Conservation (phyloP, 2,113 vertebrate species). For the Uropsilus gracilis region DNA sequence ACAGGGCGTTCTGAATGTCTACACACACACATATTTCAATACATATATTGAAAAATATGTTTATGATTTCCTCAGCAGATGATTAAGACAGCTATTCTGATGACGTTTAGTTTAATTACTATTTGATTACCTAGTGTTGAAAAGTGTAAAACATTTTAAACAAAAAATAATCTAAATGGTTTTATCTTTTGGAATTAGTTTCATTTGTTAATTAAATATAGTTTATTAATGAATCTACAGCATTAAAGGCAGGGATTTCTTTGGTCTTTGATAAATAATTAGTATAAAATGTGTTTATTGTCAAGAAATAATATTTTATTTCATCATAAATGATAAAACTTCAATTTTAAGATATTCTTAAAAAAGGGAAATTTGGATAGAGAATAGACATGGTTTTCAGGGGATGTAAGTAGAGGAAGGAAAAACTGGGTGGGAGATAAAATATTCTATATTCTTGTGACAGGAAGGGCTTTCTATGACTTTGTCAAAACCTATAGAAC, state of each 20-base stretch:
- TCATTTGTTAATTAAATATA: conserved; percentile 7
- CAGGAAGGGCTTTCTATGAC: neutral
- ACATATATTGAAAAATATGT: neutral
- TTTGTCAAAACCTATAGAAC: neutral
- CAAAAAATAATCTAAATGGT: neutral
- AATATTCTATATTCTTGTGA: neutral
- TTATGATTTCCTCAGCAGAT: neutral
- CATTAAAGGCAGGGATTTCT: neutral
- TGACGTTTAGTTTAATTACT: neutral
- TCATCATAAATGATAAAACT: neutral
- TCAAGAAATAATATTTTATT: neutral
- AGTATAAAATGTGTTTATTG: neutral
- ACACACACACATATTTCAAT: too few relatives aligned
- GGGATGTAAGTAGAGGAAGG: neutral
- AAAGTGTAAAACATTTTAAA: neutral
- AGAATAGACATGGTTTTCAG: neutral
- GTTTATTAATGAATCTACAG: neutral
- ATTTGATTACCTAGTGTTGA: neutral
- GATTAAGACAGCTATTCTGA: neutral
- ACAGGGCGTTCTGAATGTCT: neutral
- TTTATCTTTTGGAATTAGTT: neutral
- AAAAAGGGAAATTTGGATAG: neutral
- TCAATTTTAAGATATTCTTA: neutral
- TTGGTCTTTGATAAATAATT: neutral
- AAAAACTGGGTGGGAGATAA: neutral